phyloP scores from a whole-genome alignment of 1,140 invertebrate genomes.

The Zeugodacus cucurbitae region DNA sequence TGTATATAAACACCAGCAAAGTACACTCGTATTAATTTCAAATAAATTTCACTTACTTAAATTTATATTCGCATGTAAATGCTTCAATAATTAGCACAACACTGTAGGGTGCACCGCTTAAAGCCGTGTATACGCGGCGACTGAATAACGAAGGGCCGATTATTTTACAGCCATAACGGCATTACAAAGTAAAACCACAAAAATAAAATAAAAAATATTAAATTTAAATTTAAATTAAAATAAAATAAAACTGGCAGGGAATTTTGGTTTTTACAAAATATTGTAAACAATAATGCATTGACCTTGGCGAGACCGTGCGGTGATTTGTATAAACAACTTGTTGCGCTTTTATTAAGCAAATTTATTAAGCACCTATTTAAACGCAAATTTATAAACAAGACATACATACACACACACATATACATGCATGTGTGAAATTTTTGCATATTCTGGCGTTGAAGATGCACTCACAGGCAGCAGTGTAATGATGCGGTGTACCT shows the following conservation, averaged over 20 bases:
- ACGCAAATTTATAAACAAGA: background rate
- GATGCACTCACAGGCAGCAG: background rate
- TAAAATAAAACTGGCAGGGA: background rate
- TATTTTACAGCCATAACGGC: background rate
- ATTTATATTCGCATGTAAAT: background rate
- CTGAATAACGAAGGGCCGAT: background rate
- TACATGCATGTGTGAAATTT: background rate
- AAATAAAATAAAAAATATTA: background rate
- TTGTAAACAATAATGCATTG: slow-evolving; percentile 9
- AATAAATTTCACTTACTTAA: slow-evolving; percentile 1
- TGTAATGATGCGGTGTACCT: background rate
- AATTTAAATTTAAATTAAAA: background rate
- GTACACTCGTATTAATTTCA: background rate
- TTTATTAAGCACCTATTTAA: slow-evolving; percentile 20
- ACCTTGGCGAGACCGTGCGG: background rate
- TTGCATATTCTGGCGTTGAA: background rate
- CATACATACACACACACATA: background rate
- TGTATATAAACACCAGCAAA: background rate
- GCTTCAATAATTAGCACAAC: background rate
- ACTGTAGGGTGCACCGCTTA: background rate
- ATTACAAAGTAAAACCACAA: background rate
- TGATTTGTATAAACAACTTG: background rate
- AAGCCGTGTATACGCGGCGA: background rate
- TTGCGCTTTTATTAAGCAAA: background rate
- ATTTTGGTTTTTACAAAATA: slow-evolving; percentile 8